Conservation (phyloP, 2,797 vertebrate genomes). For the Amphiprion clarkii region DNA sequence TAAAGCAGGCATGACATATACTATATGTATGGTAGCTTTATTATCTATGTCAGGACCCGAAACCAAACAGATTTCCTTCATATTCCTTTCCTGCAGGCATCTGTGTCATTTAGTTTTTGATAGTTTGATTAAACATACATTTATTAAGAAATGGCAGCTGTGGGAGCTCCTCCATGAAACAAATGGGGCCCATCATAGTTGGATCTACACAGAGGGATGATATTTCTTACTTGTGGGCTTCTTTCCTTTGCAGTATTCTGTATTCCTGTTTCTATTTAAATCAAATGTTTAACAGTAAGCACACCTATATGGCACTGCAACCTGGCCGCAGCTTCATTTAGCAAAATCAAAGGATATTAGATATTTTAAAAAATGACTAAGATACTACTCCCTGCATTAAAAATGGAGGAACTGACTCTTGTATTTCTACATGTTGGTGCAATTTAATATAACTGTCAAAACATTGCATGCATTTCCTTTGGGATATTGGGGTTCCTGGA, state of each 20-base stretch:
- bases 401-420: no score
- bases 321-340: no score
- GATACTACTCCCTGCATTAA: no score
- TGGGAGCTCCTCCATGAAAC: background rate
- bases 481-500: background rate
- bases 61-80: background rate
- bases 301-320: no score
- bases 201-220: no score
- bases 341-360: no score
- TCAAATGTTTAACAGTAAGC: no score
- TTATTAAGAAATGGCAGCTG: background rate
- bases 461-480: background rate
- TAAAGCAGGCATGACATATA: background rate
- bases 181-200: background rate
- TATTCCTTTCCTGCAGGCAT: background rate
- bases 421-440: background rate
- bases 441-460: background rate
- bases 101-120: background rate
- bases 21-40: background rate
- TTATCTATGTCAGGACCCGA: background rate
- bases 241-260: no score
- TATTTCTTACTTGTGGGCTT: no score
- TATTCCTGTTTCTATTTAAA: no score
- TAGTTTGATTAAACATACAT: slow-evolving; percentile 7
- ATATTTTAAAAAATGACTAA: no score